Conservation (phyloP, 2,888 invertebrate genomes). For the Tanypteryx hageni region DNA sequence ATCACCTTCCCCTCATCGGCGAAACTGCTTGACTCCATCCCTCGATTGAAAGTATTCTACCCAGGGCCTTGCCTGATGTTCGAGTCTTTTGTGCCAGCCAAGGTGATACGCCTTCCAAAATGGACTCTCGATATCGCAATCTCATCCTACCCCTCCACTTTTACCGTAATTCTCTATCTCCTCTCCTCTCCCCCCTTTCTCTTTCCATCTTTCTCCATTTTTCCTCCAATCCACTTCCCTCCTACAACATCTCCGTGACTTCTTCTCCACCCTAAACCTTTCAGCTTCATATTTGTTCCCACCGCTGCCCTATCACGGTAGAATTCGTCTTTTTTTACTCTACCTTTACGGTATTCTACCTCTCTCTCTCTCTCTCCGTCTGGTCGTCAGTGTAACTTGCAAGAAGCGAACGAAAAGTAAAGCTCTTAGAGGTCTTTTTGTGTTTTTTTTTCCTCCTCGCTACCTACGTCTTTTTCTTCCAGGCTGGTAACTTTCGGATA, state of each 20-base stretch:
- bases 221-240: not conserved
- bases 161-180: not conserved
- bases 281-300: not conserved
- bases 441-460: not conserved
- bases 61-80: not conserved
- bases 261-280: not conserved
- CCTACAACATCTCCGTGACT: not conserved
- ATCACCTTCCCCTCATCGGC: not conserved
- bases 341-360: not conserved
- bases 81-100: conserved; percentile 50
- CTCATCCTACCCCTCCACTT: not conserved
- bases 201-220: not conserved
- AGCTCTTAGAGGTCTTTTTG: not conserved
- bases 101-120: conserved; percentile 51
- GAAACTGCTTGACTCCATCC: not conserved
- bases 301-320: not conserved
- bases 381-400: not conserved
- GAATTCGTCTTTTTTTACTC: not conserved
- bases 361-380: not conserved
- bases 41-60: conserved; percentile 55
- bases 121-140: conserved; percentile 40
- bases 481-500: not conserved
- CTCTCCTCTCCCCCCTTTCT: not conserved
- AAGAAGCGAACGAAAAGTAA: conserved; percentile 1
- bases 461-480: not conserved